phyloP scores from a whole-genome alignment of 2,888 invertebrate species.

The Philonicus albiceps region DNA sequence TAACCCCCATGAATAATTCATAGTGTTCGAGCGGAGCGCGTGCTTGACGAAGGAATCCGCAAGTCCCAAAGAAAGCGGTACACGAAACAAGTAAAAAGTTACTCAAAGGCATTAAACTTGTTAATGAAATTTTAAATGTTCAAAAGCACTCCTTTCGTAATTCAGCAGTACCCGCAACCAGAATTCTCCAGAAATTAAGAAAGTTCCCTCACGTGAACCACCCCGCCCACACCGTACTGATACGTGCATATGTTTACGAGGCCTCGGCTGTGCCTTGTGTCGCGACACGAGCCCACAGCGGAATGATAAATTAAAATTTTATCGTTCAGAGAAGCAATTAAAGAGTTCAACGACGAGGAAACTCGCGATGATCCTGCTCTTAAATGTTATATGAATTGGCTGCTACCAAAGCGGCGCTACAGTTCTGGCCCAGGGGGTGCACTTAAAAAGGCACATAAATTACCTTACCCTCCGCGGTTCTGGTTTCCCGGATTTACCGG shows the following conservation, averaged over 20 bases:
- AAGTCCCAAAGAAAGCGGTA: neutral
- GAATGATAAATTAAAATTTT: conserved; percentile 30
- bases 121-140: conserved; percentile 15
- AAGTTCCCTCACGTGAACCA: neutral
- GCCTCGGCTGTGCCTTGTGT: neutral
- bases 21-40: neutral
- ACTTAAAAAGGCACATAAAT: neutral
- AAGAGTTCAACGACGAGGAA: conserved; percentile 62
- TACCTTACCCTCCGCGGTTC: neutral
- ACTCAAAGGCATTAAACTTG: neutral
- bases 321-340: conserved; percentile 56
- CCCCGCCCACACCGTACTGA: neutral
- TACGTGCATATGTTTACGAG: conserved; percentile 1
- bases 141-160: neutral
- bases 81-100: conserved; percentile 1
- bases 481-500: neutral
- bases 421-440: conserved; percentile 51
- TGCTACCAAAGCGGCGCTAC: conserved; percentile 55
- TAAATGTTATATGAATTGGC: conserved; percentile 63
- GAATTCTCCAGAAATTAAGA: neutral
- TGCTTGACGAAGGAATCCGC: neutral
- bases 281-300: neutral
- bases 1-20: neutral
- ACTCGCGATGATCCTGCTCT: conserved; percentile 61
- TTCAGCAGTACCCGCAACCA: neutral